phyloP scores from a whole-genome alignment of 1,140 invertebrate species.

The Kradibia gibbosae region DNA sequence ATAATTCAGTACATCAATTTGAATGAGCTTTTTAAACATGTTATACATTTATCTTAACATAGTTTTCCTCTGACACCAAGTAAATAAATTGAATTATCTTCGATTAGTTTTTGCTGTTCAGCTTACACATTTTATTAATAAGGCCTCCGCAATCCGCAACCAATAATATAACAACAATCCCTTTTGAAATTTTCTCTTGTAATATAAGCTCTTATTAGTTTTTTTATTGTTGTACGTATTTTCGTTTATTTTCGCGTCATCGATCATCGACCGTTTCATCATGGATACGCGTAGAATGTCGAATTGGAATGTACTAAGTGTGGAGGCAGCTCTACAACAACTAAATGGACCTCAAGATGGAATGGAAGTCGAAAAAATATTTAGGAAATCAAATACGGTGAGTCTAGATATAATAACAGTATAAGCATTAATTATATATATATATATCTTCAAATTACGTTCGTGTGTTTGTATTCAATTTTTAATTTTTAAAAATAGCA shows the following conservation, averaged over 20 bases:
- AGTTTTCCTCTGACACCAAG: background rate
- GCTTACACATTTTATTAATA: background rate
- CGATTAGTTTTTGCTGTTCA: background rate
- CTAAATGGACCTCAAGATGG: conserved; percentile 54
- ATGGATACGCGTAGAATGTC: conserved; percentile 72
- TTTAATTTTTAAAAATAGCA: too few species aligned
- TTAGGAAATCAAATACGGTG: conserved; percentile 63
- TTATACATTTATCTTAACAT: background rate
- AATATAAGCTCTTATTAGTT: background rate
- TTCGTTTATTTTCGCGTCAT: conserved; percentile 32
- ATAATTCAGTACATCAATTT: background rate
- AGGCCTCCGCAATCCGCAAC: background rate
- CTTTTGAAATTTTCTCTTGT: background rate
- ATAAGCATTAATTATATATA: too few species aligned
- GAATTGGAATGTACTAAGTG: conserved; percentile 70
- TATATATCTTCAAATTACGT: too few species aligned
- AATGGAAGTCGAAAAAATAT: conserved; percentile 50
- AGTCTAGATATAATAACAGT: too few species aligned
- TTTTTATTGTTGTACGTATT: background rate
- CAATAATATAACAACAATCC: background rate
- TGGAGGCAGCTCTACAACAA: conserved; percentile 68
- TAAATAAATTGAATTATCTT: background rate
- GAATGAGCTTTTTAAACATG: background rate
- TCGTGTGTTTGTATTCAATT: too few species aligned
- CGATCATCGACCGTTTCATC: conserved; percentile 13